A percentile compares a stretch with the other conserved stretches of the same genome.
phyloP scores from a whole-genome alignment of 2,888 invertebrate species.

The Megaustenia siamemsis region DNA sequence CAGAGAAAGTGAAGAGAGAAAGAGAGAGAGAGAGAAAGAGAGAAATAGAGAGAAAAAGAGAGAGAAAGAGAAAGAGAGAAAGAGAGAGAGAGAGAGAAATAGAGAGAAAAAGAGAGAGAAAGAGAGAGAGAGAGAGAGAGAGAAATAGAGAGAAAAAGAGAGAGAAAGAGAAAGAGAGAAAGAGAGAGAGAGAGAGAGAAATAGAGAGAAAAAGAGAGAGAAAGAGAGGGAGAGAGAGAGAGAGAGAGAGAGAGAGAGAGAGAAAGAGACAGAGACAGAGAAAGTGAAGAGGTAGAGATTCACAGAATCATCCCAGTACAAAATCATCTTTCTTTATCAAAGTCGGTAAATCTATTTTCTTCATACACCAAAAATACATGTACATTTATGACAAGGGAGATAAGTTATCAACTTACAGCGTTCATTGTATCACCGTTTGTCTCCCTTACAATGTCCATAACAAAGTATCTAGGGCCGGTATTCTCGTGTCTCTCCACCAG shows the following conservation, averaged over 20 bases:
- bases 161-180: neutral
- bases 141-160: too few relatives aligned
- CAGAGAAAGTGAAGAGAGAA: too few relatives aligned
- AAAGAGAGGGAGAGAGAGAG: neutral
- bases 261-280: neutral
- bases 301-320: too few relatives aligned
- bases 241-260: neutral
- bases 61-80: neutral
- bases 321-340: too few relatives aligned
- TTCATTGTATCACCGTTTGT: slow-evolving; percentile 7
- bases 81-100: neutral
- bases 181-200: neutral
- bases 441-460: slow-evolving; percentile 43
- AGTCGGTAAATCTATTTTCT: too few relatives aligned
- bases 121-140: neutral
- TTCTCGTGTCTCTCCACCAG: slow-evolving; percentile 45
- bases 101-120: too few relatives aligned
- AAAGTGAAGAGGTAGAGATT: neutral
- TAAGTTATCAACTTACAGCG: slow-evolving; percentile 17
- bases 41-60: neutral
- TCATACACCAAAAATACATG: too few relatives aligned
- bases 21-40: too few relatives aligned
- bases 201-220: neutral
- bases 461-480: slow-evolving; percentile 27
- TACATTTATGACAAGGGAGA: too few relatives aligned